Conservation (phyloP, 2,797 vertebrate genomes). For the Coluber constrictor region DNA sequence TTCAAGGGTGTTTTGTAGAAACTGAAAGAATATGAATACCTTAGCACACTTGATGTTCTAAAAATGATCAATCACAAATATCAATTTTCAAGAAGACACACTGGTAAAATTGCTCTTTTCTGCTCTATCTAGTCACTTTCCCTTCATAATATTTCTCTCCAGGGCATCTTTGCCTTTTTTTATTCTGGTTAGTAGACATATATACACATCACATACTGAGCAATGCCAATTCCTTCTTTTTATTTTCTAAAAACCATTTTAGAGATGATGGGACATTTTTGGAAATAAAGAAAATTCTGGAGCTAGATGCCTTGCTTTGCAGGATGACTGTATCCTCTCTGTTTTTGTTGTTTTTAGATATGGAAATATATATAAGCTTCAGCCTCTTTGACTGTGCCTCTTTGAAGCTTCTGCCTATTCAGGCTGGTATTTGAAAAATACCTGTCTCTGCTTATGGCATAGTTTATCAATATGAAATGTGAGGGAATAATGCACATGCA, state of each 20-base stretch:
- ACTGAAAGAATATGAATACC: background rate
- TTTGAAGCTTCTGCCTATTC: background rate
- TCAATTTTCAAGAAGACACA: background rate
- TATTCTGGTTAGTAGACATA: background rate
- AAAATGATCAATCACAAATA: background rate
- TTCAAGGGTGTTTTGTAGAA: background rate
- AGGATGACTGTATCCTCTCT: background rate
- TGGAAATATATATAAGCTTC: background rate
- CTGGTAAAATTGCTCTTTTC: background rate
- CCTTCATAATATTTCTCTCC: background rate
- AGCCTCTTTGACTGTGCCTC: background rate
- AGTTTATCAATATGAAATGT: background rate
- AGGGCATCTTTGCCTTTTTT: background rate
- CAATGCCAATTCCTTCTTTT: background rate
- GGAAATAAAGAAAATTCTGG: background rate
- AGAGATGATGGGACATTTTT: background rate
- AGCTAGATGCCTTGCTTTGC: background rate
- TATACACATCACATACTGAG: background rate
- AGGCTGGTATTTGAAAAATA: background rate
- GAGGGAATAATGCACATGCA: background rate
- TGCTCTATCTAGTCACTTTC: background rate
- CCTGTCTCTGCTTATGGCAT: background rate
- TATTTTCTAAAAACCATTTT: background rate
- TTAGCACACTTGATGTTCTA: background rate
- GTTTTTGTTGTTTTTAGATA: background rate